A percentile compares a stretch with the other conserved stretches of the same genome.
Conservation (phyloP, 2,797 vertebrate genomes). For the Cirrhinus molitorella region DNA sequence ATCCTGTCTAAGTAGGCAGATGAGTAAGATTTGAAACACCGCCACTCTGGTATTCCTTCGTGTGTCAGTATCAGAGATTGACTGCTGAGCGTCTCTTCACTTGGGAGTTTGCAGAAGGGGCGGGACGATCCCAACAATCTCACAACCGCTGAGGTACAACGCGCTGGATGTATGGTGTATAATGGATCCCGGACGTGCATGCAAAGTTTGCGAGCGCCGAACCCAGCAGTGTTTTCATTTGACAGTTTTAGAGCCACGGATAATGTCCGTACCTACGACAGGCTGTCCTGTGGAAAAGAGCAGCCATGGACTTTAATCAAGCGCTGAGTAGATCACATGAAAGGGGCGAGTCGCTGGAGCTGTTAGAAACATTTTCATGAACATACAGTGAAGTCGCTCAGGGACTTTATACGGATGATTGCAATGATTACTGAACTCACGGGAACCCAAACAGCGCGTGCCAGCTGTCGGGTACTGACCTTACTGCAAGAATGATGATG, state of each 20-base stretch:
- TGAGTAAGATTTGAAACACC: not conserved
- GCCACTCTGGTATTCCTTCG: not conserved
- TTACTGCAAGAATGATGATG: not conserved
- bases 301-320: slow-evolving; percentile 44
- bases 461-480: slow-evolving; percentile 25
- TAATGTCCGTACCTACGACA: not conserved
- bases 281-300: slow-evolving; percentile 17
- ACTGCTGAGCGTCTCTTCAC: not conserved
- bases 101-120: slow-evolving; percentile 33
- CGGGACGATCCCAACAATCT: slow-evolving; percentile 10
- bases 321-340: slow-evolving; percentile 41
- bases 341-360: slow-evolving; percentile 27
- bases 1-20: not conserved
- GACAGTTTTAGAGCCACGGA: not conserved
- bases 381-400: slow-evolving; percentile 16
- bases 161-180: slow-evolving; percentile 7
- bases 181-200: not conserved
- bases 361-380: slow-evolving; percentile 10
- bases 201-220: slow-evolving; percentile 20
- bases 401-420: slow-evolving; percentile 11
- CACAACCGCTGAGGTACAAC: not conserved
- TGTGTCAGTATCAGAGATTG: not conserved
- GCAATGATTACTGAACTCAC: slow-evolving; percentile 22
- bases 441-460: slow-evolving; percentile 25
- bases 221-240: not conserved